These are phyloP conservation scores for Aquatica leii DNA, from an alignment of 2,888 invertebrate genomes.

Conservation along the genomic window DNA sequence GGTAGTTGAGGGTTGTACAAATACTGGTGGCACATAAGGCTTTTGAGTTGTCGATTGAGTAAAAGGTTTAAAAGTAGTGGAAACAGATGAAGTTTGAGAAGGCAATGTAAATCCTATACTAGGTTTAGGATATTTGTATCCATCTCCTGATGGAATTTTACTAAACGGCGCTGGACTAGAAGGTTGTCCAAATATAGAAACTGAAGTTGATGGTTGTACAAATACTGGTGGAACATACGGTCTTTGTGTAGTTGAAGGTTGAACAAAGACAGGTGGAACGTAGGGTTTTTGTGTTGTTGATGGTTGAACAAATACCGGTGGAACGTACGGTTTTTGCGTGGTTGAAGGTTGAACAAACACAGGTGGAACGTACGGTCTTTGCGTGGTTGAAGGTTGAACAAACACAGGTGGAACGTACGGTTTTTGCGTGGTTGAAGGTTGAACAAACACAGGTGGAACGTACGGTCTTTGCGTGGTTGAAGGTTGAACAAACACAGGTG, in stretches of 20 bases:
- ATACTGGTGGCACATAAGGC: neutral
- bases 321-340: slow-evolving; percentile 5
- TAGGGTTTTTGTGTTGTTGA: slow-evolving; percentile 1
- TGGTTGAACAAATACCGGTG: slow-evolving; percentile 5
- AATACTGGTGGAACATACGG: neutral
- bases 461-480: slow-evolving; percentile 3
- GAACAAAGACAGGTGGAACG: neutral
- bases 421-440: neutral
- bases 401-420: slow-evolving; percentile 5
- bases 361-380: neutral
- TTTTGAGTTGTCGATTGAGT: neutral
- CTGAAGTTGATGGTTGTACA: neutral
- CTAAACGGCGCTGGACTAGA: neutral
- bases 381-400: neutral
- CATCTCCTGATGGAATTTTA: no score
- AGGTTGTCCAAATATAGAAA: no score
- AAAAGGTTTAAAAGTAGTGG: neutral
- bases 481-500: neutral
- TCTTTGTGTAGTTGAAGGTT: neutral
- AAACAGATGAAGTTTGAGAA: neutral
- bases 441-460: slow-evolving; percentile 5
- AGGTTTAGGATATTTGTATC: neutral
- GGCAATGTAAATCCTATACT: neutral
- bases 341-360: neutral
- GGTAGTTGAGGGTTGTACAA: neutral